Percentiles rank a stretch among this genome's conserved stretches.
Evolutionary conservation across 1,140 invertebrate genomes (phyloP).

Genomic region (Cryptotermes secundus): DNA sequence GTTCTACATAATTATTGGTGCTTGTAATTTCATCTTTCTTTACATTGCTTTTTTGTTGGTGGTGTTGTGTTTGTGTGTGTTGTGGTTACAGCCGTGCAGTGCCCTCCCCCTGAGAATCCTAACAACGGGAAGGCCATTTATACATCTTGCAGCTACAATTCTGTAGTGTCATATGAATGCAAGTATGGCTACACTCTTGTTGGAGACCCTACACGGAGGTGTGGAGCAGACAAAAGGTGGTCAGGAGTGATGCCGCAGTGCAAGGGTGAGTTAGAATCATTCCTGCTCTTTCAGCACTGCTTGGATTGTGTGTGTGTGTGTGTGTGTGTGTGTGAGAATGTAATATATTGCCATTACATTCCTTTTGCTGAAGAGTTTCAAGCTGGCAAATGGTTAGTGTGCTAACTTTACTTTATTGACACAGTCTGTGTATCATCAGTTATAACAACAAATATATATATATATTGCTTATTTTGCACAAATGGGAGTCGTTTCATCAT

Average conservation of each 20-base stretch:
- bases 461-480: too few relatives aligned
- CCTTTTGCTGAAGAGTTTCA: too few relatives aligned
- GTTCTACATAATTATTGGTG: too few relatives aligned
- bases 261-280: slow-evolving; percentile 62
- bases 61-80: slow-evolving; percentile 28
- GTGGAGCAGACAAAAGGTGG: slow-evolving; percentile 90
- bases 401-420: too few relatives aligned
- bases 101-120: slow-evolving; percentile 81
- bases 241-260: slow-evolving; percentile 81
- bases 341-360: too few relatives aligned
- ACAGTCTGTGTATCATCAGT: too few relatives aligned
- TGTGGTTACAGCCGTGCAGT: slow-evolving; percentile 86
- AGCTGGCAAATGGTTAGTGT: too few relatives aligned
- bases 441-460: too few relatives aligned
- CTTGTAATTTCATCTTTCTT: background rate
- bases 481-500: too few relatives aligned
- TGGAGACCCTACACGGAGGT: slow-evolving; percentile 81
- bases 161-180: slow-evolving; percentile 90
- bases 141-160: slow-evolving; percentile 91
- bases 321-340: background rate
- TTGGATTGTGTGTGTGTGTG: slow-evolving; percentile 36
- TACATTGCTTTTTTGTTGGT: background rate
- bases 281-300: slow-evolving; percentile 48
- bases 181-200: slow-evolving; percentile 88
- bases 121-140: slow-evolving; percentile 88